These are phyloP conservation scores for Brachypteracias leptosomus DNA, from an alignment of 2,113 vertebrate species.

Conservation along the genomic window DNA sequence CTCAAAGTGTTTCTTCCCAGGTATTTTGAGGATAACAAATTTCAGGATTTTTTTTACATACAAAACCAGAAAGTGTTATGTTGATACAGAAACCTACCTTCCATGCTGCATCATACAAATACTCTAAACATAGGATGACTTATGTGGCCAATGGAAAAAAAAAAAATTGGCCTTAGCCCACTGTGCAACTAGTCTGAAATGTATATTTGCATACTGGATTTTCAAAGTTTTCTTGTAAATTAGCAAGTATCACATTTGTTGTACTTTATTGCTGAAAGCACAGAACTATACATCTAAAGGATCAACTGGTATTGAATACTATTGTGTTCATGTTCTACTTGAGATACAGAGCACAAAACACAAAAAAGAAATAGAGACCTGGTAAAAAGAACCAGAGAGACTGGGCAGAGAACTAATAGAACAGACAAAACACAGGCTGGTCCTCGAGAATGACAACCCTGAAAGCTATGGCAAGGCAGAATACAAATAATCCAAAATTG, in stretches of 20 bases:
- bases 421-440: not conserved
- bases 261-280: not conserved
- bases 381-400: not conserved
- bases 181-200: not conserved
- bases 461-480: not conserved
- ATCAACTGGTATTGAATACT: not conserved
- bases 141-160: not conserved
- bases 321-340: not conserved
- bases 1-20: not conserved
- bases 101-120: not conserved
- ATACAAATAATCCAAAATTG: not conserved
- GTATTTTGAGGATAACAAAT: not conserved
- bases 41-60: not conserved
- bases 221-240: not conserved
- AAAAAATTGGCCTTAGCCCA: not conserved
- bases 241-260: not conserved
- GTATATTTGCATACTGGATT: not conserved
- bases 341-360: not conserved
- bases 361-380: not conserved
- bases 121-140: not conserved
- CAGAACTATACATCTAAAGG: not conserved
- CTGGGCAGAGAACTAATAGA: not conserved
- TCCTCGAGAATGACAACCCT: not conserved
- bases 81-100: not conserved
- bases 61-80: not conserved